Evolutionary conservation across 2,797 vertebrate genomes (phyloP).

Genomic region (Sylvilagus floridanus): DNA sequence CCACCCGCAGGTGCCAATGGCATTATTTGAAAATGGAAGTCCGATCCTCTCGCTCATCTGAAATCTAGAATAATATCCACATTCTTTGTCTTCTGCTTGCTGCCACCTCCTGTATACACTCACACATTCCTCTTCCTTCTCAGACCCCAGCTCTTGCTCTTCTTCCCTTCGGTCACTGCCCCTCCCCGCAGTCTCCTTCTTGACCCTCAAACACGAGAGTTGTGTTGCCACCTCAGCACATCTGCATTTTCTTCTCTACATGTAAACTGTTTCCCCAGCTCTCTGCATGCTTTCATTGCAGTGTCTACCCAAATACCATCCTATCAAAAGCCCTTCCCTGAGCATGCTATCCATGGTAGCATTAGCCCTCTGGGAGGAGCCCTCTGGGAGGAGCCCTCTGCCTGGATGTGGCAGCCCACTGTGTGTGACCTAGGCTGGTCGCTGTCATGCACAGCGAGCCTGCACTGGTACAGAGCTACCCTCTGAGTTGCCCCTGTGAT

Average conservation of each 20-base stretch:
- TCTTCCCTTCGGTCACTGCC: neutral
- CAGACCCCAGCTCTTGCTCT: neutral
- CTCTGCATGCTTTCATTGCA: conserved; percentile 17
- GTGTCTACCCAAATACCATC: neutral
- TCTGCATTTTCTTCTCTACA: neutral
- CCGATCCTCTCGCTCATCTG: neutral
- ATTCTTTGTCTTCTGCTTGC: neutral
- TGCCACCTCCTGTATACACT: neutral
- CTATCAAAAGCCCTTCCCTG: neutral
- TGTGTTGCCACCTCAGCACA: neutral
- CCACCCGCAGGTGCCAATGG: neutral
- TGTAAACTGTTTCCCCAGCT: neutral
- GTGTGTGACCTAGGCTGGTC: neutral
- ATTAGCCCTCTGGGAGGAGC: neutral
- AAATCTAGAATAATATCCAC: conserved; percentile 11
- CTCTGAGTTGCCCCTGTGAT: neutral
- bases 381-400: neutral
- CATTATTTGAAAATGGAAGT: neutral
- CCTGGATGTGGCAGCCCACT: neutral
- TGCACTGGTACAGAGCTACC: neutral
- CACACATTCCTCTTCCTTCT: neutral
- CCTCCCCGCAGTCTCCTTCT: neutral
- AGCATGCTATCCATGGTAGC: neutral
- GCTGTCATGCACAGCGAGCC: neutral
- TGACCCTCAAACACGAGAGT: neutral